Evolutionary conservation across 2,888 invertebrate genomes (phyloP).

Genomic region (Nephrotoma guestfalica): DNA sequence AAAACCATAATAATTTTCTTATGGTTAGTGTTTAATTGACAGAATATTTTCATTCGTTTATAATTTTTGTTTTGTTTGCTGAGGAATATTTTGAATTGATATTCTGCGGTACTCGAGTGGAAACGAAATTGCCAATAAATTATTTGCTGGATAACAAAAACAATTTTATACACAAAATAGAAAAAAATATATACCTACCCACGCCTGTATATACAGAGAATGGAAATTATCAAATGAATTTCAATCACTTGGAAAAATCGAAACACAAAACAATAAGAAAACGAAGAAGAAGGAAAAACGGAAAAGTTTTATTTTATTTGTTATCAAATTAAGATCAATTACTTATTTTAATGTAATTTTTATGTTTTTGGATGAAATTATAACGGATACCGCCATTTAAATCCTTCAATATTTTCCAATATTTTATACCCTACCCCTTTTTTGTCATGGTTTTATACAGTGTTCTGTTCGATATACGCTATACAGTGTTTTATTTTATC

Average conservation of each 20-base stretch:
- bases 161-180: neutral
- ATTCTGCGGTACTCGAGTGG: neutral
- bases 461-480: neutral
- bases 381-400: neutral
- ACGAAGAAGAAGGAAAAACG: neutral
- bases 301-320: neutral
- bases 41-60: neutral
- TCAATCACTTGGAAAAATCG: neutral
- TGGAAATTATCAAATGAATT: neutral
- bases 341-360: neutral
- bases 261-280: neutral
- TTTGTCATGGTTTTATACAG: neutral
- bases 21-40: neutral
- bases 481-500: neutral
- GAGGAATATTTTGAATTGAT: neutral
- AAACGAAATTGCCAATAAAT: neutral
- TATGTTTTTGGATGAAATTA: neutral
- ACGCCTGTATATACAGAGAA: neutral
- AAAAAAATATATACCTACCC: neutral
- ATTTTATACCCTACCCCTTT: neutral
- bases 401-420: neutral
- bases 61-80: neutral
- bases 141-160: neutral
- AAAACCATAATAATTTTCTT: neutral
- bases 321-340: neutral